Conservation (phyloP, 2,113 vertebrate species). For the Takifugu flavidus region DNA sequence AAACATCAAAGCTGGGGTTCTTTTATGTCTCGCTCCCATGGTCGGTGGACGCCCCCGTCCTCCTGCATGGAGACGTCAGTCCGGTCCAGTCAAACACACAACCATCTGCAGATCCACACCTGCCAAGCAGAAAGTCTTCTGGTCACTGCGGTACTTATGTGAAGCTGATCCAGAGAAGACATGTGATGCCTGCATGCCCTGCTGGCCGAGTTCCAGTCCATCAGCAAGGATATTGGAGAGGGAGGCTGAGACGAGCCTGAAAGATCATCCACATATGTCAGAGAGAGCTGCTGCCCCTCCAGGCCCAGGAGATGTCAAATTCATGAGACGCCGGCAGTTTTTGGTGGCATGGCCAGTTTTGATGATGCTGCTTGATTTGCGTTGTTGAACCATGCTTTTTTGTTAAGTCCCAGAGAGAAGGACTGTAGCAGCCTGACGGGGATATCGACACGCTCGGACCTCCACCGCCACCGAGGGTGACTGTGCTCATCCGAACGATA, state of each 20-base stretch:
- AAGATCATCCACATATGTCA: neutral
- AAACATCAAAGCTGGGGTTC: neutral
- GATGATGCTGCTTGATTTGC: constrained; percentile 47
- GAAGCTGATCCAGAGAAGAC: constrained; percentile 21
- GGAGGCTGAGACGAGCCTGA: neutral
- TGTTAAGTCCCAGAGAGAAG: constrained; percentile 47
- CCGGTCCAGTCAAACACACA: constrained; percentile 8
- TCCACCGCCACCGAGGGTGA: constrained; percentile 51
- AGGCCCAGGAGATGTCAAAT: constrained; percentile 39
- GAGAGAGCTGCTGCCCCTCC: neutral
- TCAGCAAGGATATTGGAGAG: constrained; percentile 19
- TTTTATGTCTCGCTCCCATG: constrained; percentile 10
- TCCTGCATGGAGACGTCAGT: constrained; percentile 4
- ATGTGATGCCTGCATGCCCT: constrained; percentile 25
- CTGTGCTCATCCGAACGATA: neutral
- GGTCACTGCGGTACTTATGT: constrained; percentile 23
- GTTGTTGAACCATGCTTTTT: constrained; percentile 50
- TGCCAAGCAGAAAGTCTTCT: constrained; percentile 16
- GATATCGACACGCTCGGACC: constrained; percentile 53
- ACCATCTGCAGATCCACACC: constrained; percentile 18
- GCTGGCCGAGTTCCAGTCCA: constrained; percentile 47
- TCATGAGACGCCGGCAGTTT: constrained; percentile 46
- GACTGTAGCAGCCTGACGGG: constrained; percentile 26
- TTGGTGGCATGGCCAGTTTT: constrained; percentile 43
- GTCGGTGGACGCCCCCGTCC: constrained; percentile 6